phyloP scores from a whole-genome alignment of 2,888 invertebrate genomes.

The Polymixis flavicincta region DNA sequence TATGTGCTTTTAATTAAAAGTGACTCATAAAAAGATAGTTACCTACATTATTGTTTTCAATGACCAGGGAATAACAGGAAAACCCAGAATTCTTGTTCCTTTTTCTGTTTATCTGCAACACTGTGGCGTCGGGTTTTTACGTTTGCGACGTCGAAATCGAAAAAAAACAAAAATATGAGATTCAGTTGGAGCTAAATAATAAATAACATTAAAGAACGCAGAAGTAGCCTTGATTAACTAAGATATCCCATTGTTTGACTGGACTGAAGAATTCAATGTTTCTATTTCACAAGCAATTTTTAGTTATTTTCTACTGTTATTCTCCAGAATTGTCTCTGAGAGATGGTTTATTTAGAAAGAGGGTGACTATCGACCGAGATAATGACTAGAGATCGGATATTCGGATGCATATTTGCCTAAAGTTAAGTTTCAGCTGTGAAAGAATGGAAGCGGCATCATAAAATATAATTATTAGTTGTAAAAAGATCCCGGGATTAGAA shows the following conservation, averaged over 20 bases:
- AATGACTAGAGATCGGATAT: too few species aligned
- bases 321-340: not conserved
- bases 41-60: not conserved
- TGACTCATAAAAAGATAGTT: not conserved
- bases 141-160: not conserved
- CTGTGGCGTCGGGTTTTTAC: slow-evolving; percentile 21
- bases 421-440: too few species aligned
- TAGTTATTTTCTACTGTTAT: not conserved
- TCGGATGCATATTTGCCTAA: too few species aligned
- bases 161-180: slow-evolving; percentile 16
- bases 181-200: not conserved
- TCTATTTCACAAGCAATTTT: not conserved
- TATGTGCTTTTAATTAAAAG: slow-evolving; percentile 8
- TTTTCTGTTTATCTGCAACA: slow-evolving; percentile 27
- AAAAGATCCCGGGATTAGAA: too few species aligned
- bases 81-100: slow-evolving; percentile 10
- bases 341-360: too few species aligned
- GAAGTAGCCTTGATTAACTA: not conserved
- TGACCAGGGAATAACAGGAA: slow-evolving; percentile 31
- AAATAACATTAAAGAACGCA: not conserved
- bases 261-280: not conserved
- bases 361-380: too few species aligned
- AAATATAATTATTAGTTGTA: too few species aligned
- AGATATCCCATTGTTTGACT: not conserved
- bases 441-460: too few species aligned